Conservation (phyloP, 2,888 invertebrate genomes). For the Protonemura montana region DNA sequence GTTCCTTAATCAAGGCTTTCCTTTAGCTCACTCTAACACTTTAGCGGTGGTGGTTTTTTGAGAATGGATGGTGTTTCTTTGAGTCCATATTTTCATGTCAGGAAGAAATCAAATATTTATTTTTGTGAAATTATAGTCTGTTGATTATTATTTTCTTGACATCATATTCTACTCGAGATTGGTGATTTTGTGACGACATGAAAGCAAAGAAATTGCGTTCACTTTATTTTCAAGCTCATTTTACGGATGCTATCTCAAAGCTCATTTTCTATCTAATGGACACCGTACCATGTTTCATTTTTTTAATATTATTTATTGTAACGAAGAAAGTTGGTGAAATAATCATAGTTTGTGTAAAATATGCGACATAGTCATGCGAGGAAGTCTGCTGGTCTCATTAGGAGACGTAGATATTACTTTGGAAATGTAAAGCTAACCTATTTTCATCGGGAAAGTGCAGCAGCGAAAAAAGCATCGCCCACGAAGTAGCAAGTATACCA, state of each 20-base stretch:
- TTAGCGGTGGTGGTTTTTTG: not conserved
- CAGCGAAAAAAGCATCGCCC: not conserved
- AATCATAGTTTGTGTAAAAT: not conserved
- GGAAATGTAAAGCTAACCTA: constrained; percentile 2
- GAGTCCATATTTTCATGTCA: not conserved
- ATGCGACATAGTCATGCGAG: not conserved
- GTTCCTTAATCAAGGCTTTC: not conserved
- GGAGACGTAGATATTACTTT: not conserved
- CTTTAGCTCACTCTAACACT: not conserved
- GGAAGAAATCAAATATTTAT: not conserved
- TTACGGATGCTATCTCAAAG: not conserved
- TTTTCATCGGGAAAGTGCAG: not conserved
- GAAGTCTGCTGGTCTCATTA: not conserved
- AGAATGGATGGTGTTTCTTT: not conserved
- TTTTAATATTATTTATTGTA: not conserved
- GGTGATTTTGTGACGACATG: not conserved
- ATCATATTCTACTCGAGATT: not conserved
- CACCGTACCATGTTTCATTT: not conserved
- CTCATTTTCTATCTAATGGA: not conserved
- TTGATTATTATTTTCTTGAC: not conserved
- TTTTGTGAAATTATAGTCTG: not conserved
- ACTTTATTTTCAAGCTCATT: not conserved
- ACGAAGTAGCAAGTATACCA: not conserved
- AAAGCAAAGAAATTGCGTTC: not conserved
- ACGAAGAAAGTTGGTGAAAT: not conserved